Percentiles rank a stretch among this genome's conserved stretches.
Conservation (phyloP, 2,113 vertebrate species). For the Spea bombifrons region DNA sequence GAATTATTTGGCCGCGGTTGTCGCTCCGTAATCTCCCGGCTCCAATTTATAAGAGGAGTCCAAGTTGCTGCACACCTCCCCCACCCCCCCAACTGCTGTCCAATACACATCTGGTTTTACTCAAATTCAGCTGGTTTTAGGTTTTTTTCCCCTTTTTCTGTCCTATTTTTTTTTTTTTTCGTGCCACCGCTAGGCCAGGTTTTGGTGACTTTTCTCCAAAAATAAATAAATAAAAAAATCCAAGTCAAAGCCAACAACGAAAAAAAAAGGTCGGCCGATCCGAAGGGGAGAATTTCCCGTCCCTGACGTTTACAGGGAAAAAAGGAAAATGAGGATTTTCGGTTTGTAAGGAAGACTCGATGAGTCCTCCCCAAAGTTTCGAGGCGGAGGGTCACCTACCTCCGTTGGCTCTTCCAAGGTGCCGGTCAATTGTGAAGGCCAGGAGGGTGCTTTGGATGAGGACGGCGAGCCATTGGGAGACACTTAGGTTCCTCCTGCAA, state of each 20-base stretch:
- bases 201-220: background rate
- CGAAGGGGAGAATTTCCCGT: no score
- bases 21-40: slow-evolving; percentile 31
- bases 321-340: background rate
- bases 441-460: slow-evolving; percentile 17
- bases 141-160: background rate
- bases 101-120: slow-evolving; percentile 81
- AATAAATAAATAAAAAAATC: no score
- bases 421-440: background rate
- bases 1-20: no score
- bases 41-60: slow-evolving; percentile 22
- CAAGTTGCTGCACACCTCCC: slow-evolving; percentile 47
- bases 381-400: slow-evolving; percentile 8
- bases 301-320: no score
- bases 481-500: slow-evolving; percentile 22
- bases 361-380: no score
- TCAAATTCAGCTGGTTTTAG: slow-evolving; percentile 57
- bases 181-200: slow-evolving; percentile 5
- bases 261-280: no score
- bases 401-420: slow-evolving; percentile 18
- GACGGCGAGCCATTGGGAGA: slow-evolving; percentile 24
- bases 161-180: slow-evolving; percentile 34
- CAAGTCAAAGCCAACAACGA: no score
- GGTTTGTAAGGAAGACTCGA: no score
- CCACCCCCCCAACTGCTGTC: slow-evolving; percentile 39